Evolutionary conservation across 2,888 invertebrate species (phyloP).

Genomic region (Drosophila rellima): DNA sequence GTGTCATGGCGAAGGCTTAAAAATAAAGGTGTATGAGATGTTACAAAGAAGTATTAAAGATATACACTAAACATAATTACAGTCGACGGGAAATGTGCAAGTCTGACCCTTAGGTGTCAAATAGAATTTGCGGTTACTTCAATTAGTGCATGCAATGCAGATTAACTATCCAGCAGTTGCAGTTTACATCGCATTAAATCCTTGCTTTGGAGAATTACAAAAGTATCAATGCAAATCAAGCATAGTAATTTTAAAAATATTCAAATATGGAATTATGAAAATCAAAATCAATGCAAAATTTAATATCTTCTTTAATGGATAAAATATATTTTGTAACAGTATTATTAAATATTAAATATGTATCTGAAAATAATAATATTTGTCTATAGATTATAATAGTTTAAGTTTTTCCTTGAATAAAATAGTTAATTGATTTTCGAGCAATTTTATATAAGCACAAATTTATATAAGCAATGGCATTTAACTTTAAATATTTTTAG

Average conservation of each 20-base stretch:
- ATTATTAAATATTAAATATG: slow-evolving; percentile 21
- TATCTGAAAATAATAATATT: slow-evolving; percentile 3
- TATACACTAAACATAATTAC: slow-evolving; percentile 37
- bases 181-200: slow-evolving; percentile 5
- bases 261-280: not conserved
- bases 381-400: too few relatives aligned
- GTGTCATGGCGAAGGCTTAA: slow-evolving; percentile 17
- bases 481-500: too few relatives aligned
- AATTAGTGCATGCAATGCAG: slow-evolving; percentile 34
- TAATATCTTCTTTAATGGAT: not conserved
- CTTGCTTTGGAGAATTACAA: slow-evolving; percentile 8
- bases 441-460: too few relatives aligned
- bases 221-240: slow-evolving; percentile 11
- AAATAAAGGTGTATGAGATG: slow-evolving; percentile 15
- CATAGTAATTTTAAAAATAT: slow-evolving; percentile 2
- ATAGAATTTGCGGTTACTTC: slow-evolving; percentile 45
- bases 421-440: too few relatives aligned
- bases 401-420: too few relatives aligned
- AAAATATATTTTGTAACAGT: not conserved
- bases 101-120: slow-evolving; percentile 39
- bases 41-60: slow-evolving; percentile 7
- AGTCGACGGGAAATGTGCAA: not conserved
- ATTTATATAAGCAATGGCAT: too few relatives aligned
- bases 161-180: slow-evolving; percentile 21
- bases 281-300: not conserved